Base-by-base conservation (phyloP, 2,888 invertebrate species). In the Apoda limacodes region DNA sequence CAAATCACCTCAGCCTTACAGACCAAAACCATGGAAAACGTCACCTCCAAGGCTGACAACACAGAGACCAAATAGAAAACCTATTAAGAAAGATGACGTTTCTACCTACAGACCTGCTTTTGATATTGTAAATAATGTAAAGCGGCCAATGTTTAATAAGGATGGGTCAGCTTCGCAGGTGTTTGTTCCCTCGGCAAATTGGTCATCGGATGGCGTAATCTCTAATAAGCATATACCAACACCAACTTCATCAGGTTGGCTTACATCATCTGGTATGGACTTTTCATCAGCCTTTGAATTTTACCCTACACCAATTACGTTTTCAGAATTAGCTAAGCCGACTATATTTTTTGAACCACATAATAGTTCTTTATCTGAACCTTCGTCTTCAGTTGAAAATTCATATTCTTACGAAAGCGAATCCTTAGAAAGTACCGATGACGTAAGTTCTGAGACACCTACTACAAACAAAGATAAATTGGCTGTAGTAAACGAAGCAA, bases 31-130 rank as follows among this genome's bases (percentile, higher is more conserved):
- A 13, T 62, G 62, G 14, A 64, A 67, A 40, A 68, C 72, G 3
- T 41, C 59, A 11, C 61, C 62, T 21, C 57, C 69, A 5, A 65
- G 69, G 41, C 35, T 51, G 20, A 55, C 63, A 22, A 58, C 67
- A 17, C 65, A 57, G 32, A 61, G 67, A 41, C 67, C 76, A 7
- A 30, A 59, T 1, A 62, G 64, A 45, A 68, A 65, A 48, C 74
- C 74, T 13, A 46, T 52, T 2, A 62, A 40, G 27, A 60, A 62
- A 46, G 76, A 74, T 34, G 74, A 74, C 43, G 48, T 78, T 5
- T 76, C 78, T n/a, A 78, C 78, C 1, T 75, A 71, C 29, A 62
- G 71, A 42, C 82, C 81, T 12, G 44, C 59, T 13, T 75, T 66
- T 44, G 71, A 81, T 39, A 54, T 67, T 28, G 37, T 62, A 5